Percentiles rank a stretch among this genome's conserved stretches.
Evolutionary conservation across 2,113 vertebrate species (phyloP).

Genomic region (Oreamnos americanus): DNA sequence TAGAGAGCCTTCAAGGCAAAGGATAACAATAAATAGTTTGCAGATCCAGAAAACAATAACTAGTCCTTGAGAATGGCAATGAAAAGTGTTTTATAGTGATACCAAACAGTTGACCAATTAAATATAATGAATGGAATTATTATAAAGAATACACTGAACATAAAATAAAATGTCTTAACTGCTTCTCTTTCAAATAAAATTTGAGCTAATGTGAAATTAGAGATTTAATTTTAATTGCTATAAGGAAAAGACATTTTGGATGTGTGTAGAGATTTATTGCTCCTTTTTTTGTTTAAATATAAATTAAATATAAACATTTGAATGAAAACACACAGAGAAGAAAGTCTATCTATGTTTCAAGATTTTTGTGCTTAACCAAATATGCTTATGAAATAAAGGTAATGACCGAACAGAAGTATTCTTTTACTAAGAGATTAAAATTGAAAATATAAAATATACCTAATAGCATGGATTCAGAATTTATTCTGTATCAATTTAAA

Average conservation of each 20-base stretch:
- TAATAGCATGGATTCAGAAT: not conserved
- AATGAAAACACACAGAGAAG: not conserved
- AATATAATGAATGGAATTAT: constrained; percentile 32
- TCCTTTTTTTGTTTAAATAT: not conserved
- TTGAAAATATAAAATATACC: constrained; percentile 41
- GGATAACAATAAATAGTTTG: constrained; percentile 58
- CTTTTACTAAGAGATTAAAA: constrained; percentile 64
- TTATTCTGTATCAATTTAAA: not conserved
- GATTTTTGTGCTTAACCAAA: constrained; percentile 1
- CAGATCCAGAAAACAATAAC: constrained; percentile 53
- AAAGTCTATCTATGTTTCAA: not conserved
- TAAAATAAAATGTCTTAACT: constrained; percentile 32
- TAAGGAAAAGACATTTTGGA: not conserved
- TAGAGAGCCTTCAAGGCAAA: constrained; percentile 62
- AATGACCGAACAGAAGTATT: constrained; percentile 31
- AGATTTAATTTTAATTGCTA: not conserved
- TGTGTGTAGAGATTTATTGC: not conserved
- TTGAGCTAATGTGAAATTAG: not conserved
- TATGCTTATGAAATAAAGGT: not conserved
- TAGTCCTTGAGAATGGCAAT: constrained; percentile 60
- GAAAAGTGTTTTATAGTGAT: constrained; percentile 37
- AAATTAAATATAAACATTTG: not conserved
- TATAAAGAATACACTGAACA: not conserved
- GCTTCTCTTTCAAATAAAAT: constrained; percentile 41
- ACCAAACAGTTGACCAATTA: constrained; percentile 57